Base-by-base conservation (phyloP, 2,797 vertebrate species). In the Margarornis squamiger region DNA sequence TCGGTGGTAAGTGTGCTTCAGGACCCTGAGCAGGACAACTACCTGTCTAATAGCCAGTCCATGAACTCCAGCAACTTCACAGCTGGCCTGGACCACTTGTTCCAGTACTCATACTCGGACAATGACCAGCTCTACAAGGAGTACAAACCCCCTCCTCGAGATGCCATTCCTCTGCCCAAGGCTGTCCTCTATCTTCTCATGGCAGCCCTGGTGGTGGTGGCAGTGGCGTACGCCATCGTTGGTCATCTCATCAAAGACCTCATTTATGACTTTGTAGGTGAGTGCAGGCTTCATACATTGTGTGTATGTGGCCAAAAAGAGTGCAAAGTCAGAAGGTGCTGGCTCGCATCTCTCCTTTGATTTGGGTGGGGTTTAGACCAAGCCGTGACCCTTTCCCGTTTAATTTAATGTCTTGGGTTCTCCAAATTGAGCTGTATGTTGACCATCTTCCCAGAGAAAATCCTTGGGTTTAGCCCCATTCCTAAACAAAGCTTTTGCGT, bases 241-340 rank as follows among this genome's bases (percentile, higher is more conserved):
- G 99, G 98, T 20, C 99, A 99, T 93, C 98, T 99, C 94, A 98
- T 99, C 90, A 99, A 99, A 97, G 99, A 99, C 95, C 98, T 99
- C 82, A 95, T 99, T 45, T 98, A 99, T 12, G 98, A 99, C 91
- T 98, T 98, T 80, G 97, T 99, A 78, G 98, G 99, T 99, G 98
- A 97, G 98, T 98, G 84, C 1, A 0, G 58, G 51, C 87, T 61
- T 83, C 55, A 38, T 0, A 5, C 5, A 0, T 14, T n/a, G 54
- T 32, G 55, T 82, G 90, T n/a, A 22, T 83, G 75, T 6, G 66
- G 49, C 72, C 74, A 74, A 4, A 80, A 85, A 34, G 16, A 73
- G 54, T 57, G 55, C 70, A 82, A 43, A 94, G 45, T 63, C 63
- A 41, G 29, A 52, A 55, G 2, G 1, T 43, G 48, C 30, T 61